Percentiles rank a stretch among this genome's conserved stretches.
Conservation (phyloP, 1,140 invertebrate genomes). For the Zophobas morio region DNA sequence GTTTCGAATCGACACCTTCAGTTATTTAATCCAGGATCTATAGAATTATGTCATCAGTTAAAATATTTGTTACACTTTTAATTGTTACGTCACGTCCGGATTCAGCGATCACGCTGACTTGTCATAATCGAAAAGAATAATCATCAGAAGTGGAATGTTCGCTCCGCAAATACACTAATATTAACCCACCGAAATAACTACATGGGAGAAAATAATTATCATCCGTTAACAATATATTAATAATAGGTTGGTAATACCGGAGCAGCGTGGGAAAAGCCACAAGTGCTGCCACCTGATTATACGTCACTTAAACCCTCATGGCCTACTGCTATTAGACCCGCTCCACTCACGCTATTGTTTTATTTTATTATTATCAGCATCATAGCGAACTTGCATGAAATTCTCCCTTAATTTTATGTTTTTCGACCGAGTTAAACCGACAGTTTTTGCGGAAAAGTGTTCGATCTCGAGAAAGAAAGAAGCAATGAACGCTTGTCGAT, state of each 20-base stretch:
- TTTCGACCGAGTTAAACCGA: background rate
- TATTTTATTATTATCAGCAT: slow-evolving; percentile 36
- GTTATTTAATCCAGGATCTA: too few relatives aligned
- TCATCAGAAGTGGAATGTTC: slow-evolving; percentile 16
- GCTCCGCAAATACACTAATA: slow-evolving; percentile 43
- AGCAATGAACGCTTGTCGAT: too few relatives aligned
- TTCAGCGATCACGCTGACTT: slow-evolving; percentile 4
- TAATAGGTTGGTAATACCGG: slow-evolving; percentile 64
- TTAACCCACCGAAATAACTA: slow-evolving; percentile 43
- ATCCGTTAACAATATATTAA: slow-evolving; percentile 66
- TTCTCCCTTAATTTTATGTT: slow-evolving; percentile 9
- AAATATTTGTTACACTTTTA: too few relatives aligned
- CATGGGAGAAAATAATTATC: slow-evolving; percentile 61
- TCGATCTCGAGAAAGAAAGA: too few relatives aligned
- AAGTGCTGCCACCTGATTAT: slow-evolving; percentile 67
- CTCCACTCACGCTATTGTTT: slow-evolving; percentile 58
- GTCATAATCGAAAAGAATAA: slow-evolving; percentile 4
- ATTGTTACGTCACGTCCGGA: background rate
- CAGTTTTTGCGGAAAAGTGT: too few relatives aligned
- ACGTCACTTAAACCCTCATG: slow-evolving; percentile 64
- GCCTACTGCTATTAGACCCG: slow-evolving; percentile 62
- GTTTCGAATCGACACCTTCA: too few relatives aligned
- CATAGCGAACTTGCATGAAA: slow-evolving; percentile 8
- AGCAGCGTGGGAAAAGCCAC: slow-evolving; percentile 65
- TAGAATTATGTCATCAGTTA: too few relatives aligned